Evolutionary conservation across 2,797 vertebrate genomes (phyloP).

Genomic region (Oryzias sinensis): DNA sequence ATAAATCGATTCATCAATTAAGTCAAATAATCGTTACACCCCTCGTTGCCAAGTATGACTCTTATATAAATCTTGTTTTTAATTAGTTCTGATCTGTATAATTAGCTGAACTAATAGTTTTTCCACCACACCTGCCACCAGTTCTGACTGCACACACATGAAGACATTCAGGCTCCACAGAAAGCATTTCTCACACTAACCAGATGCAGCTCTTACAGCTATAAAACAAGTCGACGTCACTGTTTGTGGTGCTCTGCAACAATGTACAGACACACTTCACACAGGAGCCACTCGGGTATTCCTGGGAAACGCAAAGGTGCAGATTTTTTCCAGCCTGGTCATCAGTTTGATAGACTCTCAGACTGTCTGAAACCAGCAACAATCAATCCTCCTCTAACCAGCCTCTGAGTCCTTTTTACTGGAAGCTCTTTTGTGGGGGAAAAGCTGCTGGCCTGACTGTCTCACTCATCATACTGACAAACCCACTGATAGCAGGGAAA

Average conservation of each 20-base stretch:
- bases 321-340: constrained; percentile 65
- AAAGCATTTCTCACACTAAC: constrained; percentile 20
- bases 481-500: not conserved
- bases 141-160: not conserved
- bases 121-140: constrained; percentile 1
- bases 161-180: constrained; percentile 10
- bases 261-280: constrained; percentile 44
- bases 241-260: constrained; percentile 34
- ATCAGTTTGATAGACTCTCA: constrained; percentile 71
- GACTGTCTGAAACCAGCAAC: constrained; percentile 61
- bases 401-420: constrained; percentile 38
- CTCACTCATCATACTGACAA: constrained; percentile 10
- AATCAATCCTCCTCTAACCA: constrained; percentile 66
- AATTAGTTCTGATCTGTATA: too few relatives aligned
- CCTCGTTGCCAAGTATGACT: too few relatives aligned
- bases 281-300: constrained; percentile 48
- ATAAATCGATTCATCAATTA: too few relatives aligned
- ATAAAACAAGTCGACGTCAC: constrained; percentile 18
- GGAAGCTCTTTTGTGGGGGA: constrained; percentile 18
- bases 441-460: constrained; percentile 25
- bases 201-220: constrained; percentile 16
- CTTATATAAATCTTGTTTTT: too few relatives aligned
- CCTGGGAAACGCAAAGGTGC: constrained; percentile 73
- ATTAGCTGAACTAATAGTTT: constrained; percentile 1
- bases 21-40: too few relatives aligned